phyloP scores from a whole-genome alignment of 2,113 vertebrate species.

The Otis tarda region DNA sequence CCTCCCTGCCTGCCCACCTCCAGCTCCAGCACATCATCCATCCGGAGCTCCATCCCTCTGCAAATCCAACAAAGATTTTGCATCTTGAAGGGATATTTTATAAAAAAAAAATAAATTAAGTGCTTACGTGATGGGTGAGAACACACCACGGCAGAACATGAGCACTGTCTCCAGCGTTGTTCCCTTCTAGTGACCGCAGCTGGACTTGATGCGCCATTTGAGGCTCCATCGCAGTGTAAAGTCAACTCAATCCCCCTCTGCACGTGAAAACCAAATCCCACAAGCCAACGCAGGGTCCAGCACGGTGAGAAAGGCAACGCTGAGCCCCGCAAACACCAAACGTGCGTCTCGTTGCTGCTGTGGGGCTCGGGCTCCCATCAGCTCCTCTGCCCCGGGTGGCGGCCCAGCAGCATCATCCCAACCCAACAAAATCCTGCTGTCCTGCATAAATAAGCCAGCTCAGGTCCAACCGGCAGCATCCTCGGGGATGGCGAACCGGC shows the following conservation, averaged over 20 bases:
- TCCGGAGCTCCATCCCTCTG: neutral
- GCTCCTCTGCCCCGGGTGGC: neutral
- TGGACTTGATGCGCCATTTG: neutral
- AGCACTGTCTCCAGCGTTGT: neutral
- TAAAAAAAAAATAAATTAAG: neutral
- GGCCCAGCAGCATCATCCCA: neutral
- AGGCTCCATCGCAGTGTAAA: neutral
- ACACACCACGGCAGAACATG: fast-evolving
- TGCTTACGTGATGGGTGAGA: neutral
- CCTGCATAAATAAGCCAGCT: neutral
- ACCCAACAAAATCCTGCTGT: neutral
- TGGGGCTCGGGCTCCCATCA: neutral
- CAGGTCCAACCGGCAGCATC: neutral
- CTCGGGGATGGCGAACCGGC: fast-evolving
- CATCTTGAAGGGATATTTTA: neutral
- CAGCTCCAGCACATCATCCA: neutral
- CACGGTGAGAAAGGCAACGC: neutral
- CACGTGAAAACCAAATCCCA: neutral
- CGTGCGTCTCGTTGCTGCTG: fast-evolving
- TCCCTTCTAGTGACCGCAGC: neutral
- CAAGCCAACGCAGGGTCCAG: neutral
- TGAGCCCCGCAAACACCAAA: neutral
- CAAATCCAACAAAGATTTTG: neutral
- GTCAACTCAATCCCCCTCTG: neutral
- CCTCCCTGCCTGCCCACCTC: neutral